Evolutionary conservation across 2,888 invertebrate species (phyloP).

Genomic region (Epinotia brunnichana): DNA sequence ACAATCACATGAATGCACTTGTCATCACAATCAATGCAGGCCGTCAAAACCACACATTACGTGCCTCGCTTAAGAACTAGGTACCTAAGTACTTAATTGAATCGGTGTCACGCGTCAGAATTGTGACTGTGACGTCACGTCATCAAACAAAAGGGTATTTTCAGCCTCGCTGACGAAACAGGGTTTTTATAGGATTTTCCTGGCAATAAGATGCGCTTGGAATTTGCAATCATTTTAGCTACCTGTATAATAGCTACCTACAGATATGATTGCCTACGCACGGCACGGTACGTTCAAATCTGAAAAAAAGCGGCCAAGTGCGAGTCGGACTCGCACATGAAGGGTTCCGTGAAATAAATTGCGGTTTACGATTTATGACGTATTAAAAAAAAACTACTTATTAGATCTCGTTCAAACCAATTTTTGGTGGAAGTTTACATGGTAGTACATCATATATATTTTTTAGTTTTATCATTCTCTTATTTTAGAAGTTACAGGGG

Average conservation of each 20-base stretch:
- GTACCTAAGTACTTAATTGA: neutral
- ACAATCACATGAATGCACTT: neutral
- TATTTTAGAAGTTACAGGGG: no score
- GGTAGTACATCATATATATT: no score
- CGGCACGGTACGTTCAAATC: no score
- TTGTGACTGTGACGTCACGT: conserved; percentile 10
- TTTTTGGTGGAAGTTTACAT: no score
- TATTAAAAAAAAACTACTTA: no score
- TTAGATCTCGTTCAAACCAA: no score
- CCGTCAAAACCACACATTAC: conserved; percentile 16
- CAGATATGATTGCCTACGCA: no score
- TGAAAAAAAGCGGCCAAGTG: no score
- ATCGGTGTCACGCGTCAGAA: conserved; percentile 23
- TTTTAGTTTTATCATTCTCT: no score
- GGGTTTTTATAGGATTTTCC: conserved; percentile 25
- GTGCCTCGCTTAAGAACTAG: neutral
- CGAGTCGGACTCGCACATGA: no score
- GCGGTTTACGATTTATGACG: no score
- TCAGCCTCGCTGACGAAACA: conserved; percentile 15
- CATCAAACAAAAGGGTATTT: conserved; percentile 32
- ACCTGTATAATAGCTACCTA: neutral
- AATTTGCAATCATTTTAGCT: neutral
- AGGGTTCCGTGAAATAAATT: no score
- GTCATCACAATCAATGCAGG: conserved; percentile 1
- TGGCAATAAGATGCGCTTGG: conserved; percentile 2